These are phyloP conservation scores for Brotogeris chrysoptera DNA, from an alignment of 2,797 vertebrate genomes.

Conservation along the genomic window DNA sequence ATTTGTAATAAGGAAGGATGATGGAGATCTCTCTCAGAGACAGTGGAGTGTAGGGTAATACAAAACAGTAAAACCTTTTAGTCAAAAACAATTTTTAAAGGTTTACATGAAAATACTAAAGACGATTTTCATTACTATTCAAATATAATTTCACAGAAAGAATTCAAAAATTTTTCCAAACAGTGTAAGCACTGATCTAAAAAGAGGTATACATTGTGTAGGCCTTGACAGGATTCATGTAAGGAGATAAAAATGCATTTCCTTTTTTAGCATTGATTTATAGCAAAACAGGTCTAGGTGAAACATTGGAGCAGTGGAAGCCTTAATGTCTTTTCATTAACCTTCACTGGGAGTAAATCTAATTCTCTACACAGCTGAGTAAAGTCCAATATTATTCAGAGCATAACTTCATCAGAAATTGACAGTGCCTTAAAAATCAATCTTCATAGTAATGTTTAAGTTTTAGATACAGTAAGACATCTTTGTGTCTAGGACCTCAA, in stretches of 20 bases:
- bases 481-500: background rate
- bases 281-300: background rate
- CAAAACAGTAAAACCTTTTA: slow-evolving; percentile 6
- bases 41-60: background rate
- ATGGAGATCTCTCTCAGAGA: background rate
- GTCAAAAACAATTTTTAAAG: background rate
- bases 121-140: background rate
- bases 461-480: background rate
- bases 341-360: background rate
- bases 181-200: background rate
- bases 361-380: background rate
- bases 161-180: background rate
- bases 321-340: background rate
- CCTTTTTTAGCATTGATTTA: background rate
- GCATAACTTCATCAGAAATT: background rate
- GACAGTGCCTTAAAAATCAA: background rate
- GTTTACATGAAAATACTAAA: background rate
- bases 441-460: background rate
- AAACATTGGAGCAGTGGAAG: background rate
- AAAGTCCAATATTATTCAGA: background rate
- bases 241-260: background rate
- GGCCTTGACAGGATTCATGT: background rate
- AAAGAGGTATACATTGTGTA: background rate
- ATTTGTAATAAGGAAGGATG: background rate
- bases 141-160: background rate